Base-by-base conservation (phyloP, 2,888 invertebrate genomes). In the Galerucella nymphaeae region DNA sequence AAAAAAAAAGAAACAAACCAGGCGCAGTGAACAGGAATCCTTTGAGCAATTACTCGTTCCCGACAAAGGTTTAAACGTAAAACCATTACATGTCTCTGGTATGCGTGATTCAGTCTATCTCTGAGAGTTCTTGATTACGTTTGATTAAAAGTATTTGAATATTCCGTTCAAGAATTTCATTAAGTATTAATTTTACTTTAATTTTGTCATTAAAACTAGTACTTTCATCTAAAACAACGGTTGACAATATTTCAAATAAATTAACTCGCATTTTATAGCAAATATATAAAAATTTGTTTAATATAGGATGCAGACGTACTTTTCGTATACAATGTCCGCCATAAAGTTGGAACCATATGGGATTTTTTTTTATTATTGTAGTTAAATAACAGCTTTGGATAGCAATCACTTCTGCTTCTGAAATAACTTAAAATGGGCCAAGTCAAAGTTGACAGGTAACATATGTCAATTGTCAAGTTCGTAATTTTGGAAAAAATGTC, bases 21-120 rank as follows among this genome's bases (percentile, higher is more conserved):
- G 11, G 58, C 58, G n/a, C 59, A 66, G 58, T 66, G 58, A 57
- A 66, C 20, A 41, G 14, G 58, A 59, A 50, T 66, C 59, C 66
- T 66, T 66, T 66, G 66, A 66, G 66, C 59, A 58, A 66, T 66
- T 66, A 66, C 48, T 30, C 20, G 9, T 1, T 57, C 41, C 20
- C 53, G 53, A 55, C 66, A 41, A 66, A 41, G 20, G 42, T 10
- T 42, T 30, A 23, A 66, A 66, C n/a, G n/a, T 50, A n/a, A 16
- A n/a, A 50, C 50, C 16, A 50, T 50, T n/a, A 50, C n/a, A 50
- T 6, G n/a, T 50, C 50, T 50, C 50, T n/a, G 50, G 50, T 50
- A 50, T 50, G 50, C 50, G n/a, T n/a, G n/a, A 50, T 50, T 50
- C 50, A 50, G 50, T 50, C 13, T 45, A 50, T 50, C 50, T 50